Evolutionary conservation across 2,797 vertebrate genomes (phyloP).

Genomic region (Oryzias sinensis): DNA sequence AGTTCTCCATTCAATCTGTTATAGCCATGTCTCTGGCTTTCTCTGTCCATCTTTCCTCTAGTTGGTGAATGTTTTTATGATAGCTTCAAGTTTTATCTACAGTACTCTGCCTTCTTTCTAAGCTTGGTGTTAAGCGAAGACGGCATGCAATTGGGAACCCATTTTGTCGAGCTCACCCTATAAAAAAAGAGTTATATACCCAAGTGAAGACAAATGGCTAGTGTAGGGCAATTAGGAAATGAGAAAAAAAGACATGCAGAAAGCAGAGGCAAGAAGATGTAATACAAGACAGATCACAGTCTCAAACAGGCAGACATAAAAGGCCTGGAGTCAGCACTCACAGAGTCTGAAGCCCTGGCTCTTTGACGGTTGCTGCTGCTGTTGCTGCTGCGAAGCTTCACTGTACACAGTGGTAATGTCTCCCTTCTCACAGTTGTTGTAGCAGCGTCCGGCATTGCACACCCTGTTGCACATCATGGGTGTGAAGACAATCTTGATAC

Average conservation of each 20-base stretch:
- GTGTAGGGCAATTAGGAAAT: conserved; percentile 31
- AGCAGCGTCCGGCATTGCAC: conserved; percentile 83
- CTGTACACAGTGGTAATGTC: conserved; percentile 93
- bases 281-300: conserved; percentile 1
- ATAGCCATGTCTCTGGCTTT: conserved; percentile 39
- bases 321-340: conserved; percentile 74
- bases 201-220: conserved; percentile 33
- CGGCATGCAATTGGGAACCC: conserved; percentile 54
- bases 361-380: conserved; percentile 77
- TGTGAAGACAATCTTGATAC: conserved; percentile 95
- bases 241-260: conserved; percentile 17
- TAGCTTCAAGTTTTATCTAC: conserved; percentile 50
- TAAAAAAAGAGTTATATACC: conserved; percentile 43
- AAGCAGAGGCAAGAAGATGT: background rate
- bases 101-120: conserved; percentile 44
- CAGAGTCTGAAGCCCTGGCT: conserved; percentile 91
- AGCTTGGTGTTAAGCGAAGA: conserved; percentile 49
- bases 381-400: conserved; percentile 84
- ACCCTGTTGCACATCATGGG: conserved; percentile 90
- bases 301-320: conserved; percentile 12
- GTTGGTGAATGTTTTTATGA: conserved; percentile 51
- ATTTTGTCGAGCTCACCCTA: conserved; percentile 54
- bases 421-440: conserved; percentile 91
- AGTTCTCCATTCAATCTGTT: conserved; percentile 58
- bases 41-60: conserved; percentile 37